Base-by-base conservation (phyloP, 2,888 invertebrate species). In the Drosophila leonis region DNA sequence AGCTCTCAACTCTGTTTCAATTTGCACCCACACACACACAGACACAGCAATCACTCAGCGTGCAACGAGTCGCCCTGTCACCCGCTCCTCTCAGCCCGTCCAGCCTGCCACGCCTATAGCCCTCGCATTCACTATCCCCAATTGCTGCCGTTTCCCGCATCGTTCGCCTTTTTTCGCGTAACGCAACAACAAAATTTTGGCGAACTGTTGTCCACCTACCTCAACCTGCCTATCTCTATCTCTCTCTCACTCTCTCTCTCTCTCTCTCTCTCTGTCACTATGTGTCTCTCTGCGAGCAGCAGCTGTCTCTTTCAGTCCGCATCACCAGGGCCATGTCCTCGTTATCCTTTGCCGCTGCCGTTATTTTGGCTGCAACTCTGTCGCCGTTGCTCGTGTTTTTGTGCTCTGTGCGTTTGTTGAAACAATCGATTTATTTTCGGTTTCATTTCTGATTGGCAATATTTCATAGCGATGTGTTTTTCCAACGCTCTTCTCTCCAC, bases 401-500 rank as follows among this genome's bases (percentile, higher is more conserved):
- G 67, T 69, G 55, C 62, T 75, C 67, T 65, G 68, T 83, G 82
- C 86, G 80, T 86, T 78, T 86, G 90, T 87, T 89, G 84, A 85
- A 84, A 86, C 90, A 83, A 91, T 91, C 91, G 90, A 91, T 91
- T 90, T 90, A 90, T 91, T 91, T 91, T 91, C 91, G 90, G 88
- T 91, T 91, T 91, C 90, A 91, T 90, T 91, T 91, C 90, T 91
- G 91, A 91, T 91, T 91, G 91, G 91, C 90, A 91, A 90, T 91
- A 87, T 90, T 89, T 89, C 90, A 90, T 90, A 76, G 75, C 86
- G 60, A 62, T 90, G 78, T 78, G 67, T 72, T 83, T 52, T 64
- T 56, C 42, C 35, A n/a, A 29, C 29, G 15, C 60, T 60, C 63
- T 39, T 18, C 42, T 59, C 65, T 37, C 57, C 20, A 20, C 12